Evolutionary conservation across 2,113 vertebrate genomes (phyloP).

Genomic region (Otis tarda): DNA sequence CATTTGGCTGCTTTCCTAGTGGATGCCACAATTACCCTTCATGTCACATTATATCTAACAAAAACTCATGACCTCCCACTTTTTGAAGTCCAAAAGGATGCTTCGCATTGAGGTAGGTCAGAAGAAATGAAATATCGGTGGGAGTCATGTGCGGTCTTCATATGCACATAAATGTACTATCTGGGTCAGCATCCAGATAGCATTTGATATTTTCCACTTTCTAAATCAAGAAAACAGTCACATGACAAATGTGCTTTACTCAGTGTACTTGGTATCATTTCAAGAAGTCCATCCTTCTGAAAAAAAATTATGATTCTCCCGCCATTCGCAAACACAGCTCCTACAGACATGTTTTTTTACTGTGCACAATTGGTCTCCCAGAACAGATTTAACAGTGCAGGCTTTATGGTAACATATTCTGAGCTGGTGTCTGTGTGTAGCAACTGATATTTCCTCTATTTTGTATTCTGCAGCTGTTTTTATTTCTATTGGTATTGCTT

Average conservation of each 20-base stretch:
- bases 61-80: not conserved
- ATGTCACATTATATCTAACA: not conserved
- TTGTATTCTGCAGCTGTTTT: not conserved
- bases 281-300: not conserved
- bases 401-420: not conserved
- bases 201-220: not conserved
- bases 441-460: not conserved
- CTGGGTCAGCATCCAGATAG: not conserved
- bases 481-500: not conserved
- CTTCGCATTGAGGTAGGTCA: not conserved
- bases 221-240: not conserved
- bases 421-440: not conserved
- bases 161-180: not conserved
- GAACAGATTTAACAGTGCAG: not conserved
- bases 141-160: not conserved
- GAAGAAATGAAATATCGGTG: not conserved
- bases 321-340: fast-evolving
- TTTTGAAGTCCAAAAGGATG: not conserved
- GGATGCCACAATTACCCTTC: not conserved
- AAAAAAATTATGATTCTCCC: not conserved
- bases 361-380: not conserved
- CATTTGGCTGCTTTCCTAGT: not conserved
- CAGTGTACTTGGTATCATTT: not conserved
- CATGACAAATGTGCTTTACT: not conserved
- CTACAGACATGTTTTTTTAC: not conserved